These are phyloP conservation scores for Drosophila barbarae DNA, from an alignment of 2,888 invertebrate species.

Conservation along the genomic window DNA sequence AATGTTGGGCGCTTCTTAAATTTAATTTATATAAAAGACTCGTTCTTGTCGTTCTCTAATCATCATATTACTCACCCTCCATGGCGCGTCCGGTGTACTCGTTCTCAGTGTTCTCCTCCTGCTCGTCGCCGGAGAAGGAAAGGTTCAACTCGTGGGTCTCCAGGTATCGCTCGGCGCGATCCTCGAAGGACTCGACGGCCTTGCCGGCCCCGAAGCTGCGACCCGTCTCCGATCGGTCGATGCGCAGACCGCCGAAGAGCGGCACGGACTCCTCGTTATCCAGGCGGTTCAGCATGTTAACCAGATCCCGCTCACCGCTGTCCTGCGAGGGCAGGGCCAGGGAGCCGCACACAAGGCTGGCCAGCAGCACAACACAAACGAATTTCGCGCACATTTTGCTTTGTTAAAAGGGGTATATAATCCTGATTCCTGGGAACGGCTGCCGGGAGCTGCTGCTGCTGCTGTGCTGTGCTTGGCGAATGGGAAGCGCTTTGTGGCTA, in stretches of 20 bases:
- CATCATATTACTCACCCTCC: conserved; percentile 70
- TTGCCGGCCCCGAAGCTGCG: conserved; percentile 74
- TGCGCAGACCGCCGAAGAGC: conserved; percentile 79
- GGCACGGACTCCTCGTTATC: conserved; percentile 79
- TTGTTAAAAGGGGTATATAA: conserved; percentile 36
- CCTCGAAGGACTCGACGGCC: conserved; percentile 79
- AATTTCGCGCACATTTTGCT: conserved; percentile 78
- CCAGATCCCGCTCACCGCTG: conserved; percentile 79
- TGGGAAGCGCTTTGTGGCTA: conserved; percentile 79
- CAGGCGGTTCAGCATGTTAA: conserved; percentile 80
- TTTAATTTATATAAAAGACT: too few relatives aligned
- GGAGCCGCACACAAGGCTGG: conserved; percentile 74
- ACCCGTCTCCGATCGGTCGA: conserved; percentile 78
- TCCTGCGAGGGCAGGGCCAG: conserved; percentile 78
- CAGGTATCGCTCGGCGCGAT: conserved; percentile 80
- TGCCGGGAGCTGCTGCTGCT: conserved; percentile 60
- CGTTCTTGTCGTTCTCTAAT: too few relatives aligned
- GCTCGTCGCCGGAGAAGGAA: conserved; percentile 78
- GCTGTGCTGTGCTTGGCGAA: conserved; percentile 65
- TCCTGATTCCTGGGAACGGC: conserved; percentile 57
- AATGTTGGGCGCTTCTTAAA: background rate
- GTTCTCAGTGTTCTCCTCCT: conserved; percentile 73
- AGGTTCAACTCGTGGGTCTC: conserved; percentile 80
- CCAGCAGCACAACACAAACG: conserved; percentile 77
- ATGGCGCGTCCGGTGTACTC: conserved; percentile 77